Conservation (phyloP, 2,888 invertebrate genomes). For the Adela reaumurella region DNA sequence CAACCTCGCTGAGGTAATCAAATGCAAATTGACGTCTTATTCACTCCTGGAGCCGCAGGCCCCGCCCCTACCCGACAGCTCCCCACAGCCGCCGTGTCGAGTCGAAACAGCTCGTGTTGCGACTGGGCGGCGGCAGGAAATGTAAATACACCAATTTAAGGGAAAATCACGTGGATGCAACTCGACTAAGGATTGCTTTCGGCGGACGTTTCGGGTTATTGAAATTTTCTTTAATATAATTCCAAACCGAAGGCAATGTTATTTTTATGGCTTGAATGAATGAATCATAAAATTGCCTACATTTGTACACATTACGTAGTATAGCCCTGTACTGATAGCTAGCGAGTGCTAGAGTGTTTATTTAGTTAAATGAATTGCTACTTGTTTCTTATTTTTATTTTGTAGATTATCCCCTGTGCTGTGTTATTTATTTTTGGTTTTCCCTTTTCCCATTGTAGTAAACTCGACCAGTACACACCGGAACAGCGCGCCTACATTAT, state of each 20-base stretch:
- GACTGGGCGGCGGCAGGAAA: background rate
- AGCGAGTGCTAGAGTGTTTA: too few relatives aligned
- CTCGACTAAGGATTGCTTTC: too few relatives aligned
- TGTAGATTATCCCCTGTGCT: too few relatives aligned
- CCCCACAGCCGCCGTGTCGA: background rate
- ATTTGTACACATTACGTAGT: too few relatives aligned
- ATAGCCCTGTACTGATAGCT: too few relatives aligned
- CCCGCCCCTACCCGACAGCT: background rate
- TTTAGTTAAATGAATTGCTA: too few relatives aligned
- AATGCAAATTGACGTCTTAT: conserved; percentile 24
- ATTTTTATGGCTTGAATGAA: too few relatives aligned
- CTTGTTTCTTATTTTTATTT: conserved; percentile 16
- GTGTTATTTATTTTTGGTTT: conserved; percentile 19
- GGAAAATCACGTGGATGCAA: too few relatives aligned
- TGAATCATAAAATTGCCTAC: too few relatives aligned
- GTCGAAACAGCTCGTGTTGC: background rate
- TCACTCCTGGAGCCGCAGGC: conserved; percentile 16
- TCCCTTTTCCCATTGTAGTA: conserved; percentile 35
- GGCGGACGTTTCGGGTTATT: too few relatives aligned
- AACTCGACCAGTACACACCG: conserved; percentile 33
- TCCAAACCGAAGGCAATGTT: too few relatives aligned
- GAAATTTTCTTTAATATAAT: too few relatives aligned
- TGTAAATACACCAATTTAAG: background rate
- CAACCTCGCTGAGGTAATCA: conserved; percentile 20
- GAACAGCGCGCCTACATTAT: conserved; percentile 39